Base-by-base conservation (phyloP, 2,888 invertebrate species). In the Synanthedon myopaeformis region DNA sequence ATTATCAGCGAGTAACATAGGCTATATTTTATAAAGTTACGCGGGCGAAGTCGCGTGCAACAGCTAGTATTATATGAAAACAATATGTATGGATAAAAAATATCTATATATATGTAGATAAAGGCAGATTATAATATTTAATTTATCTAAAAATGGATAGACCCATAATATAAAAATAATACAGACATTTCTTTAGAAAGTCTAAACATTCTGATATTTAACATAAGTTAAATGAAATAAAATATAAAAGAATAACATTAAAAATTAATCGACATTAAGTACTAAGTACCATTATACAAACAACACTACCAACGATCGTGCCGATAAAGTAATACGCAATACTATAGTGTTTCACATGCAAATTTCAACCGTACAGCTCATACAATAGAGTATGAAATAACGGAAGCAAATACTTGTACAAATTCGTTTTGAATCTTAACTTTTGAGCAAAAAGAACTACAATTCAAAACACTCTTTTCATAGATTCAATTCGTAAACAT, bases 401-500 rank as follows among this genome's bases (percentile, higher is more conserved):
- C 45, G 13, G 10, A 8, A 35, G 10, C 35, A 35, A 35, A 35
- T 8, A 35, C 35, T 8, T 1, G 4, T n/a, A n/a, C 45, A 45
- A 14, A 45, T 11, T 45, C 19, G 52, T 1, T 57, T 59, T 58
- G 49, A 53, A 51, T 53, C 57, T 56, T 62, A 60, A 55, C 35
- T 3, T 4, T 14, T 17, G 14, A 1, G 49, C 0, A 14, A 48
- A 61, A 65, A 58, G 58, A 59, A 58, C 56, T 55, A 56, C 53
- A 59, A 58, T 66, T 54, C 56, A 41, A 56, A 57, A 45, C 58
- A 45, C 51, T 28, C 11, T 52, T 51, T 53, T 56, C 52, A 54
- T 54, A 60, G 59, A 63, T 66, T 66, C 63, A 58, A 56, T 61
- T 63, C 63, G 63, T 14, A 14, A 45, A 45, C 14, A 8, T 45